Evolutionary conservation across 2,113 vertebrate genomes (phyloP).

Genomic region (Chloroceryle aenea): DNA sequence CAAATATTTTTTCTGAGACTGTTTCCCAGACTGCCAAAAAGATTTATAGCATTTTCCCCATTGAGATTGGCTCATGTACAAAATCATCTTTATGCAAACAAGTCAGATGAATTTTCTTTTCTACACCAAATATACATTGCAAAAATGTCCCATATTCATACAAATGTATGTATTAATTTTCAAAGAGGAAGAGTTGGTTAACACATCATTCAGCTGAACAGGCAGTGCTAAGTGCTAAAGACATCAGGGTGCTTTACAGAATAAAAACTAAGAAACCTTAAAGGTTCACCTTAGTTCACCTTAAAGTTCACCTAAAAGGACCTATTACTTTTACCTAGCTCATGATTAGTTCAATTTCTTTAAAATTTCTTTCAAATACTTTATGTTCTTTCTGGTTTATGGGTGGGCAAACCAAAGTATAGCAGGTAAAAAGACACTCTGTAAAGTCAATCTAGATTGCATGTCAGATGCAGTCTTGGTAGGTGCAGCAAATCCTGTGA

Average conservation of each 20-base stretch:
- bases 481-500: neutral
- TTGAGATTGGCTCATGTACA: neutral
- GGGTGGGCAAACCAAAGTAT: neutral
- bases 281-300: no score
- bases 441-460: neutral
- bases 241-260: neutral
- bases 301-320: neutral
- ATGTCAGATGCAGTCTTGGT: neutral
- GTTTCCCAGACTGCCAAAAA: neutral
- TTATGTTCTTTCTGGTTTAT: neutral
- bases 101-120: neutral
- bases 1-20: constrained; percentile 36
- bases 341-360: neutral
- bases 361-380: neutral
- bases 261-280: neutral
- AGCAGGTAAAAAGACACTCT: neutral
- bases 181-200: neutral
- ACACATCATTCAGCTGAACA: neutral
- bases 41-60: constrained; percentile 20
- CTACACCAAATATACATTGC: neutral
- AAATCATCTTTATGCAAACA: neutral
- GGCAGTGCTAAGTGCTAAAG: neutral
- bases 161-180: neutral
- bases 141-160: neutral
- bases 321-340: neutral